Evolutionary conservation across 1,140 invertebrate genomes (phyloP).

Genomic region (Pseudomyrmex dendroicus): DNA sequence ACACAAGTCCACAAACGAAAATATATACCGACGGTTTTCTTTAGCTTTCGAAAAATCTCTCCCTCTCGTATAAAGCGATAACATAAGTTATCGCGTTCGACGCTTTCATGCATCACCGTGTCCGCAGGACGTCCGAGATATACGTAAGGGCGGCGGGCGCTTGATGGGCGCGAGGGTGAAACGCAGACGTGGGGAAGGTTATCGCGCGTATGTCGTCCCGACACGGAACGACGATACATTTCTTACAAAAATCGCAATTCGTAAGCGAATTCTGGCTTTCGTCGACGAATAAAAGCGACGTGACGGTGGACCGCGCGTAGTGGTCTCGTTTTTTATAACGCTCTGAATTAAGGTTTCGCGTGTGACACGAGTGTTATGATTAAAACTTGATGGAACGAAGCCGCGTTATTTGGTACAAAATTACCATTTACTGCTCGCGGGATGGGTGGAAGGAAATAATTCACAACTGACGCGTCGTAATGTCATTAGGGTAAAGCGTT

Average conservation of each 20-base stretch:
- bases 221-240: slow-evolving; percentile 67
- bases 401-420: slow-evolving; percentile 20
- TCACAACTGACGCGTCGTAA: slow-evolving; percentile 51
- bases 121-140: slow-evolving; percentile 61
- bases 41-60: slow-evolving; percentile 14
- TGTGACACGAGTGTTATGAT: slow-evolving; percentile 16
- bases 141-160: slow-evolving; percentile 60
- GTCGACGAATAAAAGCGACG: slow-evolving; percentile 51
- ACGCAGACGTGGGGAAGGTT: slow-evolving; percentile 52
- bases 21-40: slow-evolving; percentile 19
- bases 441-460: slow-evolving; percentile 23
- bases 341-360: slow-evolving; percentile 19
- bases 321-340: neutral
- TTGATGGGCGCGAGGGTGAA: slow-evolving; percentile 63
- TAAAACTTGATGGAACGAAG: slow-evolving; percentile 20
- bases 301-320: neutral
- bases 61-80: slow-evolving; percentile 53
- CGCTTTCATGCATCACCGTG: slow-evolving; percentile 70
- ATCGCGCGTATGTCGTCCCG: slow-evolving; percentile 37
- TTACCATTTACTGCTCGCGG: slow-evolving; percentile 34
- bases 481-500: slow-evolving; percentile 49
- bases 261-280: slow-evolving; percentile 14
- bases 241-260: slow-evolving; percentile 50
- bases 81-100: slow-evolving; percentile 71
- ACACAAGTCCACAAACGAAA: neutral